Conservation (phyloP, 2,888 invertebrate species). For the Aphidius colemani region DNA sequence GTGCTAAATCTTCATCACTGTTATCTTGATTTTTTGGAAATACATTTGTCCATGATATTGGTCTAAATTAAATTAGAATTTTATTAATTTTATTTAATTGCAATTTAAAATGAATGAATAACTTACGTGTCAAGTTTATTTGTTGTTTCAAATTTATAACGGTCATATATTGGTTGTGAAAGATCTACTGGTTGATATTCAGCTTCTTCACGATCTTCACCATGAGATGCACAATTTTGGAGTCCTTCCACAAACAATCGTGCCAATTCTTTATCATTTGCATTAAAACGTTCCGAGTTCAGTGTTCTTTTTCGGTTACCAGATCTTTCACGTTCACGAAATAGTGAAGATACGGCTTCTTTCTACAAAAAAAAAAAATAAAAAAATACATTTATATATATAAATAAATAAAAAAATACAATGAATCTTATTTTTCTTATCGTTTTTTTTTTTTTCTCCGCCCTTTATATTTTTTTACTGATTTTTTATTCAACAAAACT, state of each 20-base stretch:
- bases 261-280: conserved; percentile 34
- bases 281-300: conserved; percentile 8
- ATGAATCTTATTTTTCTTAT: no score
- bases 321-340: conserved; percentile 51
- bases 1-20: conserved; percentile 34
- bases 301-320: conserved; percentile 41
- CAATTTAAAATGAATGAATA: background rate
- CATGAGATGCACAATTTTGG: conserved; percentile 39
- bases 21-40: conserved; percentile 34
- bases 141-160: conserved; percentile 37
- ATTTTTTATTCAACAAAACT: background rate
- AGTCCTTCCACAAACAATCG: conserved; percentile 42
- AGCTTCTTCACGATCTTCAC: conserved; percentile 36
- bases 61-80: conserved; percentile 24
- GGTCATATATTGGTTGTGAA: conserved; percentile 41
- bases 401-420: no score
- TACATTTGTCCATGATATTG: conserved; percentile 43
- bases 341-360: conserved; percentile 44
- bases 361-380: conserved; percentile 27
- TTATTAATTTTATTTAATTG: background rate
- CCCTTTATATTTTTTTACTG: no score
- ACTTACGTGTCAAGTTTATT: conserved; percentile 43
- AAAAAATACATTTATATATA: no score
- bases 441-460: no score
- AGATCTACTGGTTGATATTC: conserved; percentile 39